Percentiles rank a stretch among this genome's conserved stretches.
These are phyloP conservation scores for Meiosimyza platycephala DNA, from an alignment of 2,888 invertebrate genomes.

Conservation along the genomic window DNA sequence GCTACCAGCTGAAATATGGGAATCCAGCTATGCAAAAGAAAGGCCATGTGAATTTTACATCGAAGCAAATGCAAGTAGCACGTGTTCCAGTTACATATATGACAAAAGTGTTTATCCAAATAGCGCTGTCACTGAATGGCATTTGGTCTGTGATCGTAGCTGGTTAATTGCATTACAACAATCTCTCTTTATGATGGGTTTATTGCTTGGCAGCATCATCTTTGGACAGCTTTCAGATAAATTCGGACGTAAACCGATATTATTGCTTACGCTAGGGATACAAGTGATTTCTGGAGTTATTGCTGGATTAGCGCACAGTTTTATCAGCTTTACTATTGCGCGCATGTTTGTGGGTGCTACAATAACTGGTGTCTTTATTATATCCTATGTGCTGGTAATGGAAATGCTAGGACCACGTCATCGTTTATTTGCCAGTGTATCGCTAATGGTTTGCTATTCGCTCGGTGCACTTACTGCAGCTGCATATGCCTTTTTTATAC, in stretches of 20 bases:
- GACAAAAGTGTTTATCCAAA: constrained; percentile 72
- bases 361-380: constrained; percentile 81
- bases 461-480: constrained; percentile 77
- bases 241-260: constrained; percentile 77
- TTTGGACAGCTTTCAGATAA: constrained; percentile 81
- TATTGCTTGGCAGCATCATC: constrained; percentile 77
- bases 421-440: constrained; percentile 76
- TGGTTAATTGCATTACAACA: constrained; percentile 76
- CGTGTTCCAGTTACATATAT: constrained; percentile 73
- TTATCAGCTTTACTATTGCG: constrained; percentile 75
- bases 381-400: constrained; percentile 81
- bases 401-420: constrained; percentile 80
- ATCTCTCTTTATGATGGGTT: constrained; percentile 75
- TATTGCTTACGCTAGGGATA: constrained; percentile 77
- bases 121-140: constrained; percentile 77
- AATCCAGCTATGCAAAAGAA: constrained; percentile 71
- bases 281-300: constrained; percentile 76
- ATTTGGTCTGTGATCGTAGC: constrained; percentile 75
- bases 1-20: constrained; percentile 67
- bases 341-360: constrained; percentile 78
- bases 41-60: constrained; percentile 16
- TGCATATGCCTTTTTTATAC: constrained; percentile 74
- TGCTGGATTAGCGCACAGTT: constrained; percentile 77
- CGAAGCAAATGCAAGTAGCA: constrained; percentile 61
- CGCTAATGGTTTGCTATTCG: constrained; percentile 81